These are phyloP conservation scores for Stegophylla sp. DNA, from an alignment of 2,888 invertebrate species.

Conservation along the genomic window DNA sequence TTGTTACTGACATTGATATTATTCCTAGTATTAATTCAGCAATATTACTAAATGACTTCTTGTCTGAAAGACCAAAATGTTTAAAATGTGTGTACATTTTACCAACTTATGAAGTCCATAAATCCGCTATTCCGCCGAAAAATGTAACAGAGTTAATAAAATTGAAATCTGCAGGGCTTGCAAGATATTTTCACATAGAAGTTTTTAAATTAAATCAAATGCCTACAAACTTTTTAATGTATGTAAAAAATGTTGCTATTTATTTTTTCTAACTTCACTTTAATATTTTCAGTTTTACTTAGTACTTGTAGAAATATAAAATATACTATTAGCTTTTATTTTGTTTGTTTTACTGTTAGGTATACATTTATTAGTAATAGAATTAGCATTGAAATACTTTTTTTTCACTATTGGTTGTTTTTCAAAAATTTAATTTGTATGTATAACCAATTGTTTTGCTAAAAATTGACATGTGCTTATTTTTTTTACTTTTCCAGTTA, in stretches of 20 bases:
- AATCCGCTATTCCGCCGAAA: constrained; percentile 78
- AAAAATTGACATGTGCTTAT: background rate
- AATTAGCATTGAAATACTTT: no score
- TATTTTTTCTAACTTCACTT: constrained; percentile 15
- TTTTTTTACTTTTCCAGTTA: background rate
- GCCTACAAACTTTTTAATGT: constrained; percentile 89
- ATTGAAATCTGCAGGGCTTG: constrained; percentile 79
- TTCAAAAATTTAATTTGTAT: no score
- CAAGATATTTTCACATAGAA: constrained; percentile 88
- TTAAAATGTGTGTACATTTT: constrained; percentile 84
- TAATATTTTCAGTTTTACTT: background rate
- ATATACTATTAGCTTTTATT: background rate
- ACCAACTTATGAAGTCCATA: constrained; percentile 87
- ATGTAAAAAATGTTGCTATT: constrained; percentile 62
- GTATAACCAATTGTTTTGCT: no score
- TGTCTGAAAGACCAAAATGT: constrained; percentile 65
- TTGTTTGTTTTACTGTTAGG: background rate
- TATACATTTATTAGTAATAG: no score
- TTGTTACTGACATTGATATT: constrained; percentile 87
- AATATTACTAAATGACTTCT: constrained; percentile 74
- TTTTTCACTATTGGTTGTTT: no score
- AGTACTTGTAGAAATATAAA: background rate
- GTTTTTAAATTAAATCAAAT: constrained; percentile 91
- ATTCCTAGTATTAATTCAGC: constrained; percentile 80
- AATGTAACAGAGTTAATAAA: constrained; percentile 81